phyloP scores from a whole-genome alignment of 1,140 invertebrate species.

The Diabrotica virgifera region DNA sequence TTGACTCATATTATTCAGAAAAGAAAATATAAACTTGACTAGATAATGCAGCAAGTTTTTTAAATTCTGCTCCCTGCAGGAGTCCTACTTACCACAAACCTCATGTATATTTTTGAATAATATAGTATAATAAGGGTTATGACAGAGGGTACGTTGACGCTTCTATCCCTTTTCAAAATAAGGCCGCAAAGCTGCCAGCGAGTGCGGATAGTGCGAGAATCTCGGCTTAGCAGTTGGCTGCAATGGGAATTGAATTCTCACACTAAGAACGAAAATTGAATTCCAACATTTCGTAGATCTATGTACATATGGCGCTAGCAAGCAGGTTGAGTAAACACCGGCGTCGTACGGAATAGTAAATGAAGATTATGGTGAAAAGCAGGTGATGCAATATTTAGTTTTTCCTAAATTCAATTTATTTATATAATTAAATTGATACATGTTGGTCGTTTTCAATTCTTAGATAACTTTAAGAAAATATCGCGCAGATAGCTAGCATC shows the following conservation, averaged over 20 bases:
- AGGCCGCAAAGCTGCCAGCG: neutral
- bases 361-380: neutral
- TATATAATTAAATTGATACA: neutral
- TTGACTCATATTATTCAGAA: too few relatives aligned
- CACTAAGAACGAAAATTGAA: constrained; percentile 5
- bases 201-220: neutral
- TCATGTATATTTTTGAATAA: neutral
- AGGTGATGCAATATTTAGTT: neutral
- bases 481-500: too few relatives aligned
- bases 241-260: constrained; percentile 8
- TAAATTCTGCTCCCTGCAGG: too few relatives aligned
- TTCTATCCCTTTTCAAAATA: neutral
- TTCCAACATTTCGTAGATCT: constrained; percentile 9
- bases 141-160: neutral
- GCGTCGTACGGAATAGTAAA: neutral
- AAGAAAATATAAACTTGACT: too few relatives aligned
- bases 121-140: neutral
- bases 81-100: too few relatives aligned
- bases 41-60: too few relatives aligned
- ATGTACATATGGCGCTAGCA: neutral
- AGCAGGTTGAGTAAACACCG: neutral
- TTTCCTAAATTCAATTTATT: neutral
- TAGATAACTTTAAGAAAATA: too few relatives aligned
- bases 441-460: too few relatives aligned
- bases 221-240: constrained; percentile 1